Base-by-base conservation (phyloP, 2,888 invertebrate genomes). In the Bellardia bayeri region DNA sequence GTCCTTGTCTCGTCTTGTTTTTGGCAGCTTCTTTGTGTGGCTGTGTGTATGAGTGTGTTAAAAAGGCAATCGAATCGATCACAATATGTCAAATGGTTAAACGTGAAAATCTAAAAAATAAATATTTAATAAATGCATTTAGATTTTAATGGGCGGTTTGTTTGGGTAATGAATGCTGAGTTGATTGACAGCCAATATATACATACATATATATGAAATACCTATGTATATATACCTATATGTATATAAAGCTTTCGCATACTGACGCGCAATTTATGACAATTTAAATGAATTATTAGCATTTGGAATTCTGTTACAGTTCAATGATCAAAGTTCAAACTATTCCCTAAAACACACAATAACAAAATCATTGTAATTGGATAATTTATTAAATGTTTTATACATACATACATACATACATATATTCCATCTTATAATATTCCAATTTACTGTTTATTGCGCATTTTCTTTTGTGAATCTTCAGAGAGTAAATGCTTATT, bases 41-140 rank as follows among this genome's bases (percentile, higher is more conserved):
- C 16, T 42, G 3, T 58, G 14, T 54, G 42, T n/a, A 9, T 37
- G n/a, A 1, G 58, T 66, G 71, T 75, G 51, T 69, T 33, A 33
- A 45, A 75, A 69, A 49, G 54, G 58, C 64, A 82, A 72, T 85
- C 63, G 72, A 82, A 87, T 87, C 84, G 72, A 84, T 84, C 87
- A 87, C 81, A 84, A 78, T 82, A 76, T 84, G 87, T 87, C 87
- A 84, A 87, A 84, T 84, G 71, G 83, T 76, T 81, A 78, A 84
- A 84, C 84, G 83, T 87, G 76, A 78, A 84, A 74, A 81, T 80
- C 83, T 80, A 84, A 87, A 82, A 76, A 84, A 81, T 87, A 72
- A 87, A 84, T 87, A 82, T 84, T 87, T 87, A 81, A 84, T 84
- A 81, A 76, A 74, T 78, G 72, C 78, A 87, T 84, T 87, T 78